These are phyloP conservation scores for Halesus radiatus DNA, from an alignment of 1,140 invertebrate genomes.

Conservation along the genomic window DNA sequence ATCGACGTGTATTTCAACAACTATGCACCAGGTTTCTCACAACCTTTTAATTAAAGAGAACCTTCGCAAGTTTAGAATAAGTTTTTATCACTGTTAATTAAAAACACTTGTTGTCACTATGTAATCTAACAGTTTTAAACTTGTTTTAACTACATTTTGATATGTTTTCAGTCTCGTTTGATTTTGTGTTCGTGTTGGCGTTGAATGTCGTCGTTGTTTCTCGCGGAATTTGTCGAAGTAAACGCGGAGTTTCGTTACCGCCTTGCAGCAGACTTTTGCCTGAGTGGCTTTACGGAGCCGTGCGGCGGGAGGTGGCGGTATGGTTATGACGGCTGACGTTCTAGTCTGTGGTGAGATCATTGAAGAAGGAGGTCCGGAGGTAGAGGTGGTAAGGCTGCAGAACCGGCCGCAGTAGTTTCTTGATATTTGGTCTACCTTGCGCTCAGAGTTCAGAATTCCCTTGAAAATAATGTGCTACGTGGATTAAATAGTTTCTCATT, in stretches of 20 bases:
- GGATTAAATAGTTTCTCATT: no score
- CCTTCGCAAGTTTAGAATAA: background rate
- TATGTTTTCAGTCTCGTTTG: background rate
- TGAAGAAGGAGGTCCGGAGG: background rate
- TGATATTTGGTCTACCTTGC: no score
- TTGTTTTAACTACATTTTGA: no score
- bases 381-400: background rate
- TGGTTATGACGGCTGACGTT: background rate
- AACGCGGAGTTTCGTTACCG: no score
- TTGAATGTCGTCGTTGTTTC: background rate
- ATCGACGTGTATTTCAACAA: background rate
- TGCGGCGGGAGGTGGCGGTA: background rate
- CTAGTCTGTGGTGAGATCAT: slow-evolving; percentile 21
- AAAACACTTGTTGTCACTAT: no score
- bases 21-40: background rate
- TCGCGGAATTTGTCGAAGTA: no score
- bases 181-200: background rate
- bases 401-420: background rate
- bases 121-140: no score
- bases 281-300: background rate
- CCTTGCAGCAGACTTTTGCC: background rate
- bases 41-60: background rate
- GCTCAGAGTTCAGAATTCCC: no score
- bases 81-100: background rate
- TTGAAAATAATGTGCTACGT: no score